These are phyloP conservation scores for Coleophora deauratella DNA, from an alignment of 2,888 invertebrate genomes.

Conservation along the genomic window DNA sequence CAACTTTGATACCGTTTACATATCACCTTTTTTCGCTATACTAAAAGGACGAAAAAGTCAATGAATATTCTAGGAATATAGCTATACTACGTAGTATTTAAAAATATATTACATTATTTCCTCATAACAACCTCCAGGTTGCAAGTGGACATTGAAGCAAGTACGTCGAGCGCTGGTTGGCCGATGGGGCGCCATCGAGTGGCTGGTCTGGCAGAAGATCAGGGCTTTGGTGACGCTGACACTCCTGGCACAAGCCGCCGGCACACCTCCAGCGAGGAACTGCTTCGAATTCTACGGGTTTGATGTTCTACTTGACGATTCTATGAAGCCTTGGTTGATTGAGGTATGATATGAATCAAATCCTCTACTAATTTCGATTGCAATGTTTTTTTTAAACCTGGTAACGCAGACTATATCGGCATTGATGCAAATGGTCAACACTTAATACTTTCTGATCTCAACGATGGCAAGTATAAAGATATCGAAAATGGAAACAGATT, in stretches of 20 bases:
- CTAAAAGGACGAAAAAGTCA: no score
- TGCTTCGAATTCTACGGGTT: constrained; percentile 95
- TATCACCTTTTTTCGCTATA: no score
- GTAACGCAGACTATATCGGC: no score
- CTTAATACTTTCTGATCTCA: no score
- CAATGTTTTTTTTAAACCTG: background rate
- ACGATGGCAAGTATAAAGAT: no score
- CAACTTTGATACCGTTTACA: no score
- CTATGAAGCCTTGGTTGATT: constrained; percentile 89
- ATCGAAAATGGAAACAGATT: no score
- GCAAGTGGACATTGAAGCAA: constrained; percentile 90
- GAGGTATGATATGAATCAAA: constrained; percentile 80
- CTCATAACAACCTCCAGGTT: constrained; percentile 66
- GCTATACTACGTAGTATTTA: no score
- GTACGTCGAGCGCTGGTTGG: constrained; percentile 80
- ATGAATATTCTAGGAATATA: no score
- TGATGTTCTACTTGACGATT: constrained; percentile 89
- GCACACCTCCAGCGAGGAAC: constrained; percentile 81
- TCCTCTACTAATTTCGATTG: background rate
- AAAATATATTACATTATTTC: no score
- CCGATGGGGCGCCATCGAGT: constrained; percentile 80
- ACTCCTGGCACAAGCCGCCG: constrained; percentile 81
- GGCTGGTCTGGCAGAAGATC: constrained; percentile 86
- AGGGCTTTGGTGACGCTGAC: constrained; percentile 84
- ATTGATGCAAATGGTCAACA: no score